Evolutionary conservation across 2,797 vertebrate genomes (phyloP).

Genomic region (Schizothorax lantsangensis): DNA sequence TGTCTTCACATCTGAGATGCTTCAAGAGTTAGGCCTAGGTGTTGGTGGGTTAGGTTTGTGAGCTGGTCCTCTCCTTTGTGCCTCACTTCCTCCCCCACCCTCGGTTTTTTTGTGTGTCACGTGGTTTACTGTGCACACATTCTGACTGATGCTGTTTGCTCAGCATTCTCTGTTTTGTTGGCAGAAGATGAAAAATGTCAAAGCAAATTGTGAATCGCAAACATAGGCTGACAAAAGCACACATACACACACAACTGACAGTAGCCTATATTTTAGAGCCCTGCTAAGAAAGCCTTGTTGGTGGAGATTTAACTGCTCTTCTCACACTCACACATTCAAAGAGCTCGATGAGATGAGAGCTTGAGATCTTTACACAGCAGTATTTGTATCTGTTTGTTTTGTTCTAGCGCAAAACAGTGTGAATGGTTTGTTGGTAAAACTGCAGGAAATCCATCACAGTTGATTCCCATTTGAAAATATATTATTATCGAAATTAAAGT

Average conservation of each 20-base stretch:
- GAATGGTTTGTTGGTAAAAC: slow-evolving; percentile 17
- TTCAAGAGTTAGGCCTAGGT: neutral
- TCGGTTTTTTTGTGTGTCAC: slow-evolving; percentile 40
- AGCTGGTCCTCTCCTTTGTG: neutral
- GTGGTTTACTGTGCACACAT: slow-evolving; percentile 60
- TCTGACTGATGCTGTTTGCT: slow-evolving; percentile 59
- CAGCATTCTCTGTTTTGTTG: slow-evolving; percentile 63
- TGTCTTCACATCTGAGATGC: neutral
- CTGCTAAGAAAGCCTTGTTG: slow-evolving; percentile 48
- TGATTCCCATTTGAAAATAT: neutral
- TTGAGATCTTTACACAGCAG: slow-evolving; percentile 30
- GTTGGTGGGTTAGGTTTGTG: neutral
- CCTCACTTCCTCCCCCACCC: slow-evolving; percentile 24
- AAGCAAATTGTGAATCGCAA: slow-evolving; percentile 55
- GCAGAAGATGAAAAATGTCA: slow-evolving; percentile 63
- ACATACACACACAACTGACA: slow-evolving; percentile 37
- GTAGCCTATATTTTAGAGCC: slow-evolving; percentile 47
- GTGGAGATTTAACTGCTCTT: slow-evolving; percentile 53
- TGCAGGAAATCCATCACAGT: slow-evolving; percentile 15
- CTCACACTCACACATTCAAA: slow-evolving; percentile 43
- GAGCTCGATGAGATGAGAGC: slow-evolving; percentile 33
- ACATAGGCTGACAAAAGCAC: slow-evolving; percentile 52
- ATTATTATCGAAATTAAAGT: neutral
- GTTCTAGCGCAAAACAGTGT: slow-evolving; percentile 23
- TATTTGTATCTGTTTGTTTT: slow-evolving; percentile 44